Base-by-base conservation (phyloP, 92 coral and sea anemone species). In the Galaxea fascicularis region DNA sequence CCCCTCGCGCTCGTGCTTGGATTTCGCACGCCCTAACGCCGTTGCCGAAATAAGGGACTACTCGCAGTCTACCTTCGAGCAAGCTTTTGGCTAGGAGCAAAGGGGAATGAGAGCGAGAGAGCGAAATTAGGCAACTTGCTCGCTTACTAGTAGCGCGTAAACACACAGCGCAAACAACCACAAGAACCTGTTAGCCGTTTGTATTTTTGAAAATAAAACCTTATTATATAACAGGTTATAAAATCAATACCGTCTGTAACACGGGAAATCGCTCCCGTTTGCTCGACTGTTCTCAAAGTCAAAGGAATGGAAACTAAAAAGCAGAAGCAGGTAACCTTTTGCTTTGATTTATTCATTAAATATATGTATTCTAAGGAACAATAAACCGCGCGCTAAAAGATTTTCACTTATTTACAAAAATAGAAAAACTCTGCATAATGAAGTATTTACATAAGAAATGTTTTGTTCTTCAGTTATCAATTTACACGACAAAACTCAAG, bases 361-460 rank as follows among this genome's bases (percentile, higher is more conserved):
- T 78, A 72, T 49, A 78, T 13, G 63, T 75, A 75, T 27, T 83
- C 70, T 44, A n/a, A 26, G 20, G 46, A 70, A 70, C 41, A 21
- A 18, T 82, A 70, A 57, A 56, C 57, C 59, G 14, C 41, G 78
- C 58, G 71, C 70, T 53, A 65, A 52, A 72, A 68, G 27, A 57
- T 82, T 60, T 65, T 77, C 59, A 59, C 85, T 70, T 89, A 83
- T 84, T 53, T 89, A 89, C 89, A 89, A 84, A 84, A 84, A 89
- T 89, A 89, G 80, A 84, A 84, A 89, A 52, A 26, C 27, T 77
- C 78, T 78, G 77, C 26, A 7, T 71, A 11, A 60, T 54, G 39
- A 39, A 18, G 21, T 77, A 89, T 86, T 20, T 89, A 89, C 89
- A 84, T 57, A 82, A 77, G 79, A 88, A 77, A 74, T 46, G 82